Evolutionary conservation across 30 jellyfish, hydroid and myxozoan species (phyloP).

Genomic region (Hydra vulgaris): DNA sequence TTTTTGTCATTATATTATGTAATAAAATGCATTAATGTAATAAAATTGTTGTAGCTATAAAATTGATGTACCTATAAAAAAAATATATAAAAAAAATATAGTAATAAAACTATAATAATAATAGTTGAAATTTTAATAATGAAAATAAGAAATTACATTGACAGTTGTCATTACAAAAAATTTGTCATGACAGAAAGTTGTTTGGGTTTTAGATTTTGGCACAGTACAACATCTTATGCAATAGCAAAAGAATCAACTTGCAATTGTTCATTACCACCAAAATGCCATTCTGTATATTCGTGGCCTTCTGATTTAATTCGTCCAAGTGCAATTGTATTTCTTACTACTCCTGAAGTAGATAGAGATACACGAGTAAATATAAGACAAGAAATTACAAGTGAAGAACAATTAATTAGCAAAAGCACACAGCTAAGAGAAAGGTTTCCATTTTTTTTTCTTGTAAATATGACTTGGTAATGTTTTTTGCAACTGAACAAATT

Average conservation of each 20-base stretch:
- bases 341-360: constrained; percentile 19
- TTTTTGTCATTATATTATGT: no score
- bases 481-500: not conserved
- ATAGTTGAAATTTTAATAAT: no score
- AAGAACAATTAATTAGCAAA: constrained; percentile 22
- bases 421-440: constrained; percentile 6
- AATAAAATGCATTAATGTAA: no score
- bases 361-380: constrained; percentile 20
- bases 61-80: no score
- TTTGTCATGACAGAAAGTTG: not conserved
- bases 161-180: not conserved
- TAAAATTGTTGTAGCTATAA: no score
- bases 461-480: not conserved
- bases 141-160: no score
- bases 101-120: no score
- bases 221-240: constrained; percentile 39
- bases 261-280: constrained; percentile 6
- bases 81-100: no score
- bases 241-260: constrained; percentile 25
- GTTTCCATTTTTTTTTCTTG: not conserved
- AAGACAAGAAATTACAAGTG: constrained; percentile 18
- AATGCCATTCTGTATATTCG: constrained; percentile 16
- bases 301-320: constrained; percentile 29
- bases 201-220: constrained; percentile 21
- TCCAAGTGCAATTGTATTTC: constrained; percentile 31